Conservation (phyloP, 2,888 invertebrate genomes). For the Anorthoa munda region DNA sequence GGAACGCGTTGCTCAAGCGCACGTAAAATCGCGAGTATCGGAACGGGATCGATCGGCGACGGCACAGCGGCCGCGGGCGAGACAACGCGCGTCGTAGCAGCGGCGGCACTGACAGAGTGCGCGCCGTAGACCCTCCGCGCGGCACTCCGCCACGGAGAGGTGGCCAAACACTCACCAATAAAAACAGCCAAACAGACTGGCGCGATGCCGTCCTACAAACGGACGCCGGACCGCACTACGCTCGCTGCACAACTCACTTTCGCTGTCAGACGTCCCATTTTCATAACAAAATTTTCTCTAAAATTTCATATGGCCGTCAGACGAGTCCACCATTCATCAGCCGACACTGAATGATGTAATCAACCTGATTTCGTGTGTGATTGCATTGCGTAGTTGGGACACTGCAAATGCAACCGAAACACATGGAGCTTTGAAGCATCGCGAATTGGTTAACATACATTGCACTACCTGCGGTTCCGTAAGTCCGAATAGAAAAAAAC, state of each 20-base stretch:
- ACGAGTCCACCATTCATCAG: conserved; percentile 25
- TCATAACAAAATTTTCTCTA: conserved; percentile 71
- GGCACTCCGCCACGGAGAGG: conserved; percentile 60
- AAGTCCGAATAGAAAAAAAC: too few relatives aligned
- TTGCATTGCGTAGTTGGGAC: conserved; percentile 27
- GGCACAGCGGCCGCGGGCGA: conserved; percentile 41
- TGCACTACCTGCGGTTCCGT: not conserved
- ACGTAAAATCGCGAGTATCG: conserved; percentile 66
- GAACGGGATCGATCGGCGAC: conserved; percentile 37
- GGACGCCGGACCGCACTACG: conserved; percentile 68
- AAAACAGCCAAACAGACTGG: conserved; percentile 67
- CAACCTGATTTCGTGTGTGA: conserved; percentile 33
- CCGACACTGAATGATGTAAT: conserved; percentile 42
- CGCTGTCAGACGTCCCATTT: conserved; percentile 79
- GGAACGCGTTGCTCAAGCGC: conserved; percentile 67
- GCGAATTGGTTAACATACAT: not conserved
- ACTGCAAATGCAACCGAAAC: conserved; percentile 16
- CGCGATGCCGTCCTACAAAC: conserved; percentile 83
- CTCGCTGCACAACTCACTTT: conserved; percentile 81
- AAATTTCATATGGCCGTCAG: conserved; percentile 37
- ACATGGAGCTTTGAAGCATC: not conserved
- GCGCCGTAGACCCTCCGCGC: conserved; percentile 63
- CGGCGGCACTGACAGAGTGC: conserved; percentile 70
- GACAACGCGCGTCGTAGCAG: conserved; percentile 69
- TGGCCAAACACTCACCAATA: conserved; percentile 69